phyloP scores from a whole-genome alignment of 2,113 vertebrate genomes.

The Gambusia holbrooki region DNA sequence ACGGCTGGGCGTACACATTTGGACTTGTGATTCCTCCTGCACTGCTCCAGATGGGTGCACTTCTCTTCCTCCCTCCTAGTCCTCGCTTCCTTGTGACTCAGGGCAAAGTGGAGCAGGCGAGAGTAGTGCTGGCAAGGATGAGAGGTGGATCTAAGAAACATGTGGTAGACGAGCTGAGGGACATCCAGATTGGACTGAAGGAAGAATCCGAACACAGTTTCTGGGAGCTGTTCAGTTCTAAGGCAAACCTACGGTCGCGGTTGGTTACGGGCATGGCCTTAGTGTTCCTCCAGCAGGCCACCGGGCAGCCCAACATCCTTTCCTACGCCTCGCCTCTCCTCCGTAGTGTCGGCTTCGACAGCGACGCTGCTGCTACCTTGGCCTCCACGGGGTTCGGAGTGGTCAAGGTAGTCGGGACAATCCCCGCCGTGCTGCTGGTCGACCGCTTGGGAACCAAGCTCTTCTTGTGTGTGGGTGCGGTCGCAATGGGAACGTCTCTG shows the following conservation, averaged over 20 bases:
- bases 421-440: conserved; percentile 89
- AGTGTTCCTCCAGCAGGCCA: conserved; percentile 92
- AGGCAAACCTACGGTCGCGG: conserved; percentile 89
- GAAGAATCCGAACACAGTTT: conserved; percentile 88
- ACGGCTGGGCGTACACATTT: conserved; percentile 93
- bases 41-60: conserved; percentile 83
- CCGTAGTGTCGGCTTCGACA: conserved; percentile 92
- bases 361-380: conserved; percentile 89
- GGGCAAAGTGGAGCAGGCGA: conserved; percentile 84
- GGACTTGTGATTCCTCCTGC: conserved; percentile 88
- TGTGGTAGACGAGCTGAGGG: conserved; percentile 83
- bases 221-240: conserved; percentile 86
- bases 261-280: conserved; percentile 86
- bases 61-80: conserved; percentile 91
- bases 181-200: conserved; percentile 87
- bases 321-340: conserved; percentile 94
- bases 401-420: conserved; percentile 90
- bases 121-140: conserved; percentile 83
- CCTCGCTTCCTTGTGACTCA: conserved; percentile 91
- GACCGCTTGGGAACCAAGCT: conserved; percentile 91
- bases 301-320: conserved; percentile 94
- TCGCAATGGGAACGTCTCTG: conserved; percentile 87
- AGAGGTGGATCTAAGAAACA: conserved; percentile 61
- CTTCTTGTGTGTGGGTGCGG: conserved; percentile 89
- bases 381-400: conserved; percentile 93